A percentile compares a stretch with the other conserved stretches of the same genome.
Evolutionary conservation across 1,140 invertebrate genomes (phyloP).

Genomic region (Gonioctena quinquepunctata): DNA sequence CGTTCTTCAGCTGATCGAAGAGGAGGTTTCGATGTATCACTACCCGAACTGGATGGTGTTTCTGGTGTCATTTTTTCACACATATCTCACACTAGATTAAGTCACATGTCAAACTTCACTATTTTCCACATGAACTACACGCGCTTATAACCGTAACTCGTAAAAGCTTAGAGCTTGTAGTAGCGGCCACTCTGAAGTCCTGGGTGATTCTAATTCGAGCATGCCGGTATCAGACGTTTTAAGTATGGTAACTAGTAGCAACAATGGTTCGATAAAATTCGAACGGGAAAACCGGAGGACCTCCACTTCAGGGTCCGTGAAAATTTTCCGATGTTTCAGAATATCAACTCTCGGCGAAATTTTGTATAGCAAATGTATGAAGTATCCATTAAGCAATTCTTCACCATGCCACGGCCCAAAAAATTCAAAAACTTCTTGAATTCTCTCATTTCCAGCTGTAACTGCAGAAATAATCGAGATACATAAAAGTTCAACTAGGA

Average conservation of each 20-base stretch:
- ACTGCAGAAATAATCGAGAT: too few relatives aligned
- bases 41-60: constrained; percentile 42
- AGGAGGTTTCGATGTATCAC: constrained; percentile 34
- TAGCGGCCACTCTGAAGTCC: background rate
- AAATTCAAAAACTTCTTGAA: too few relatives aligned
- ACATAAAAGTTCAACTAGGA: too few relatives aligned
- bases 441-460: too few relatives aligned
- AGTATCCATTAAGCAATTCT: too few relatives aligned
- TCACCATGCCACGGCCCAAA: too few relatives aligned
- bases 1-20: constrained; percentile 40
- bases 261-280: constrained; percentile 31
- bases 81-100: background rate
- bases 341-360: too few relatives aligned
- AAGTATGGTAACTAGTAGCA: constrained; percentile 21
- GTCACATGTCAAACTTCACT: background rate
- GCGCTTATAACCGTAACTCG: background rate
- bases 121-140: background rate
- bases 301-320: background rate
- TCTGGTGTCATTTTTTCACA: constrained; percentile 47
- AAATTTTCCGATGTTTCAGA: too few relatives aligned
- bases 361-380: too few relatives aligned
- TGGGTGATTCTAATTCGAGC: background rate
- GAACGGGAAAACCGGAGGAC: too few relatives aligned
- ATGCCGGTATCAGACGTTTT: background rate
- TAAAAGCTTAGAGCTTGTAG: background rate